Evolutionary conservation across 2,797 vertebrate species (phyloP), one percentile per base, ranked within the genome.

Genomic region (Protosalanx chinensis): DNA sequence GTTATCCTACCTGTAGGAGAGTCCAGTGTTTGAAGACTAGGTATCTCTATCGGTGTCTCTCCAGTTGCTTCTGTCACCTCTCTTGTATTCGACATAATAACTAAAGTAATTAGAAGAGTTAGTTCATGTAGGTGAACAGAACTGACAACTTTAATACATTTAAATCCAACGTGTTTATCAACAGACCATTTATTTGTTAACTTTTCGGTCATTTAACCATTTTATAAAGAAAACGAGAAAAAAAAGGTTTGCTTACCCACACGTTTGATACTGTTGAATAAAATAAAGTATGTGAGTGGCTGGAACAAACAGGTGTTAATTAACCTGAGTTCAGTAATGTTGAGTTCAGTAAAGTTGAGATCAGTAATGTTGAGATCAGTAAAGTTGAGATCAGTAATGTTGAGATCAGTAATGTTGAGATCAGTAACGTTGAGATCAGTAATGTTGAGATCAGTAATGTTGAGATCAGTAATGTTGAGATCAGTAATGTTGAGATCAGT

Each of bases 11-110:
- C 90, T 82, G 80, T 76, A 49, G 88, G 88, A 74, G 88, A 88
- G 53, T 88, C 79, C 2, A 85, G 78, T 60, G 76, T 79, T 61
- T 91, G 84, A 76, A 91, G 85, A 72, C 75, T 49, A 51, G 90
- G 90, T 30, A 90, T 79, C 80, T 89, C 89, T 64, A 74, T 23
- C 0, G 80, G 70, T 70, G 80, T 70, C 61, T 82, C 80, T 23
- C 77, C 80, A 5, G 53, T 15, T 3, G 15, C 62, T 61, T 79
- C 71, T 1, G 80, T 62, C n/a, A 30, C 81, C 74, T 76, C 78
- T 60, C 30, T 37, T 69, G 79, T 76, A 79, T 84, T 76, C 33
- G 76, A 72, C 90, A 88, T 87, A 69, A 74, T 77, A 67, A 58
- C 63, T 5, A 33, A 10, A 49, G 18, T 56, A 4, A n/a, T 56